Evolutionary conservation across 2,113 vertebrate genomes (phyloP).

Genomic region (Rhombomys opimus): DNA sequence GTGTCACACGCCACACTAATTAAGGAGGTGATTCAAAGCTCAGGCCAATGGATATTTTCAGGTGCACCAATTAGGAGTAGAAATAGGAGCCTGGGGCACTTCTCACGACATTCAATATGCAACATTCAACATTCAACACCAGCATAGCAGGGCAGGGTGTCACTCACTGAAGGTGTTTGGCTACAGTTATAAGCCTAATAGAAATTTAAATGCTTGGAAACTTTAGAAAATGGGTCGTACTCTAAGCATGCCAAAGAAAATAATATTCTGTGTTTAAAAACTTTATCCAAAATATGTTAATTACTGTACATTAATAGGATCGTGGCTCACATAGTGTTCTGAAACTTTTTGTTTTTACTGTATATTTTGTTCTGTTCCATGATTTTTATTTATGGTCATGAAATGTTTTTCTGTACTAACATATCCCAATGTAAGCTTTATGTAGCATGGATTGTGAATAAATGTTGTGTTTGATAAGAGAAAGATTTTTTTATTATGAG

Average conservation of each 20-base stretch:
- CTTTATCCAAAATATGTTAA: background rate
- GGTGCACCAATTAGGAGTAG: conserved; percentile 68
- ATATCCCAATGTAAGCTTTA: background rate
- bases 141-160: background rate
- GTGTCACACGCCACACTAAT: conserved; percentile 16
- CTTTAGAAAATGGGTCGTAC: conserved; percentile 60
- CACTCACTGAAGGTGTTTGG: conserved; percentile 38
- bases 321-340: background rate
- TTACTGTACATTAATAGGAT: conserved; percentile 21
- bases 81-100: conserved; percentile 64
- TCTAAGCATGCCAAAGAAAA: conserved; percentile 56
- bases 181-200: conserved; percentile 28
- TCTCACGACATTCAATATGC: conserved; percentile 49
- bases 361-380: background rate
- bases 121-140: conserved; percentile 45
- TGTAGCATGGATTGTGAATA: background rate
- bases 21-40: conserved; percentile 46
- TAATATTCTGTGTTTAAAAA: conserved; percentile 28
- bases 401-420: conserved; percentile 5
- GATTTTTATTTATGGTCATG: background rate
- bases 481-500: background rate
- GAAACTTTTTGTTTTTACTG: background rate
- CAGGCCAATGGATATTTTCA: conserved; percentile 65
- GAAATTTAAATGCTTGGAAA: conserved; percentile 66
- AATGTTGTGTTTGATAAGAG: background rate